Base-by-base conservation (phyloP, 2,797 vertebrate species). In the Phalloptychus januarius region DNA sequence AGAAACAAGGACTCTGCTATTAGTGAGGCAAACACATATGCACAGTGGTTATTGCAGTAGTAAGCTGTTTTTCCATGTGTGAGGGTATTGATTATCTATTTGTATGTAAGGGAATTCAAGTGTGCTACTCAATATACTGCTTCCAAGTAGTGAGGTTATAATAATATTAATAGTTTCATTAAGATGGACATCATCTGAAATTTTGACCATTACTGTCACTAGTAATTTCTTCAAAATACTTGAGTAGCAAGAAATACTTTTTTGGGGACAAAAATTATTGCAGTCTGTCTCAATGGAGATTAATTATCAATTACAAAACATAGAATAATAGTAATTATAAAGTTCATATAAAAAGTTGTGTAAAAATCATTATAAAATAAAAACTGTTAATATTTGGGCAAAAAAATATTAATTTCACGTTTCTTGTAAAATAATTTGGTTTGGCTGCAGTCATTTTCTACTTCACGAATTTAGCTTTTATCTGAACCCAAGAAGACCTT, bases 401-500 rank as follows among this genome's bases (percentile, higher is more conserved):
- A 56, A 18, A 18, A 63, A 6, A 18, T 18, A 1, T 36, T 63
- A 36, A 18, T 18, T 63, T 63, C 15, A 33, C 6, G 16, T 61
- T 61, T 58, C 8, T 58, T 38, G 46, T 80, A 10, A 58, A 82
- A 80, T 33, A 77, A 71, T 86, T 86, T 90, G 78, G 82, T 73
- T 77, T 46, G 6, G 4, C 73, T 86, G 16, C 48, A 78, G 52
- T 71, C 72, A 79, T 86, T 63, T 38, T n/a, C 56, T 82, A 56
- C 52, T 86, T 86, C 76, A 52, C 79, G 79, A 40, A 5, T 38
- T 84, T 87, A 88, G 15, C 6, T 61, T 12, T 61, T 61, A 91
- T 92, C 86, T 42, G 44, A 80, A 83, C 44, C 50, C 63, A 89
- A 87, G 88, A 75, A 86, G 1, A 67, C 0, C 25, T 46, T 89